phyloP scores from a whole-genome alignment of 2,113 vertebrate species.

The Mesocricetus auratus region DNA sequence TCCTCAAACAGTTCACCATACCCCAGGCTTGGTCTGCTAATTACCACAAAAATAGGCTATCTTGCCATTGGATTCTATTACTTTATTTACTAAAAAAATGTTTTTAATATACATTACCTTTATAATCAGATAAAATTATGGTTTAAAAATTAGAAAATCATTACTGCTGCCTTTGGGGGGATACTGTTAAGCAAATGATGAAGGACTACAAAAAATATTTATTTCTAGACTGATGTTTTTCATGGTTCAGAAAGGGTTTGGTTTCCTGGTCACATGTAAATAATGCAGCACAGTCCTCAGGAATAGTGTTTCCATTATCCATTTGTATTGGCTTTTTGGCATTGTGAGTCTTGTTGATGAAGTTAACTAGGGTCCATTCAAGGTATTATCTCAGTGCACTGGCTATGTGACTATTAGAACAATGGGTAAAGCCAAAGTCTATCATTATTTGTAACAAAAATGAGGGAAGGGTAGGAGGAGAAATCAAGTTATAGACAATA shows the following conservation, averaged over 20 bases:
- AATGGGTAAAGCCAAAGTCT: background rate
- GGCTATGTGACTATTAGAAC: background rate
- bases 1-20: constrained; percentile 34
- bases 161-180: background rate
- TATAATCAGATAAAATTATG: constrained; percentile 16
- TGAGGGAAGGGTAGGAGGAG: background rate
- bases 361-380: background rate
- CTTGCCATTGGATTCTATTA: constrained; percentile 32
- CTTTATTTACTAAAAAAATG: background rate
- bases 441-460: constrained; percentile 1
- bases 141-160: constrained; percentile 33
- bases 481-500: constrained; percentile 9
- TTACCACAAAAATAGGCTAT: background rate
- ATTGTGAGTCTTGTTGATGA: constrained; percentile 22
- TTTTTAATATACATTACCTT: constrained; percentile 37
- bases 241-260: background rate
- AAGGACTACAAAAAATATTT: background rate
- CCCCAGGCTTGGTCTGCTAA: background rate
- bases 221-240: constrained; percentile 31
- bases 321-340: background rate
- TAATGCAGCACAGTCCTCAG: background rate
- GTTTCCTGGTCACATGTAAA: background rate
- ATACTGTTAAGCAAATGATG: background rate
- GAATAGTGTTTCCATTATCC: background rate
- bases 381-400: constrained; percentile 6